These are phyloP conservation scores for Sitodiplosis mosellana DNA, from an alignment of 1,140 invertebrate species.

Conservation along the genomic window DNA sequence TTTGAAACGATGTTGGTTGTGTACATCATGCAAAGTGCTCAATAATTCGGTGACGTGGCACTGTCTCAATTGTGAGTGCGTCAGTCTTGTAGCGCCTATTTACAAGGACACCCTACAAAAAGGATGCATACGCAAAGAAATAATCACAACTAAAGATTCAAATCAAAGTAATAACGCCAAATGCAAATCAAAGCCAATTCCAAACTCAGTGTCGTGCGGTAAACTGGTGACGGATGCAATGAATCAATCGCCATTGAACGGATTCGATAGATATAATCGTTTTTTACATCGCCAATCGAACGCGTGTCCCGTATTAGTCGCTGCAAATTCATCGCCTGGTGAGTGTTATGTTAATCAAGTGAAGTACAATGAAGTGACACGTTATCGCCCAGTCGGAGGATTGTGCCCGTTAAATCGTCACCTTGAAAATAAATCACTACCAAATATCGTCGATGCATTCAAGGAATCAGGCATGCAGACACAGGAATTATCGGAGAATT, in stretches of 20 bases:
- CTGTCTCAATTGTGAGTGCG: constrained; percentile 22
- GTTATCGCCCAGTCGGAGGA: neutral
- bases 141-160: neutral
- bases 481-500: neutral
- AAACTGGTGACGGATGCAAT: no score
- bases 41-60: constrained; percentile 26
- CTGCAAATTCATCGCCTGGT: no score
- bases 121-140: no score
- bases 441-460: constrained; percentile 2
- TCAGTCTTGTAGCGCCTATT: constrained; percentile 23
- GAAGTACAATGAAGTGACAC: neutral
- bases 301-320: no score
- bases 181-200: no score
- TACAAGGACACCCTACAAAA: constrained; percentile 19
- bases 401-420: no score
- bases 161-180: neutral
- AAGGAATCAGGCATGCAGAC: neutral
- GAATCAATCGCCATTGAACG: no score
- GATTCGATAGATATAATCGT: no score
- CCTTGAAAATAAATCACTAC: constrained; percentile 2
- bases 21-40: constrained; percentile 16
- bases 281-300: no score
- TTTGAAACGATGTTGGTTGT: constrained; percentile 21
- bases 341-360: neutral
- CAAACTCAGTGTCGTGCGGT: no score